Percentiles rank a stretch among this genome's conserved stretches.
phyloP scores from a whole-genome alignment of 2,888 invertebrate species.

The Ormyrus pomaceus region DNA sequence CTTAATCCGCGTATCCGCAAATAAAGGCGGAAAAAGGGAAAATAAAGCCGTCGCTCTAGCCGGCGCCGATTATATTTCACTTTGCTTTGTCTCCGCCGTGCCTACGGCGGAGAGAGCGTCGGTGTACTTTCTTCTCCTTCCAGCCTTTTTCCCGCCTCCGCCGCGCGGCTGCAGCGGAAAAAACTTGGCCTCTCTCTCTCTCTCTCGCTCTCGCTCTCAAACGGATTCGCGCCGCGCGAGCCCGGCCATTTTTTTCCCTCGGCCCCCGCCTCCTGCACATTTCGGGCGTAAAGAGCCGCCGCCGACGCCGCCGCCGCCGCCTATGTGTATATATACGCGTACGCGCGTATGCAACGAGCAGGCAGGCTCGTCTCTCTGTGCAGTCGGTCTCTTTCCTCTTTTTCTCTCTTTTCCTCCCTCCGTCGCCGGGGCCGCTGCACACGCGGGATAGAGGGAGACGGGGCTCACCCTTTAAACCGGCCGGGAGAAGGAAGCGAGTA shows the following conservation, averaged over 20 bases:
- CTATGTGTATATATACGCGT: not conserved
- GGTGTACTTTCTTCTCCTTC: slow-evolving; percentile 6
- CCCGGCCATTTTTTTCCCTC: slow-evolving; percentile 25
- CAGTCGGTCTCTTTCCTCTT: not conserved
- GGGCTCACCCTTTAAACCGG: slow-evolving; percentile 18
- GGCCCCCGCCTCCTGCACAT: slow-evolving; percentile 22
- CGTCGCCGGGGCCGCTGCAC: slow-evolving; percentile 18
- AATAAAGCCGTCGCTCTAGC: slow-evolving; percentile 56
- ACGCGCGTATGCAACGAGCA: not conserved
- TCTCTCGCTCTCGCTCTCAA: slow-evolving; percentile 18
- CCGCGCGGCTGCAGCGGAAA: slow-evolving; percentile 4
- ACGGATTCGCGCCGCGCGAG: slow-evolving; percentile 29
- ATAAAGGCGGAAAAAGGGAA: slow-evolving; percentile 51
- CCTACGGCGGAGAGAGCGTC: not conserved
- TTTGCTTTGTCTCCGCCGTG: slow-evolving; percentile 2
- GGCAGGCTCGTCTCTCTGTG: not conserved
- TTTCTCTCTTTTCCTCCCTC: not conserved
- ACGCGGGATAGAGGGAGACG: not conserved
- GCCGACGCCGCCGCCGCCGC: no score
- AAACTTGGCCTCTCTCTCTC: slow-evolving; percentile 16
- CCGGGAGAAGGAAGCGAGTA: slow-evolving; percentile 2
- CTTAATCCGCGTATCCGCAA: slow-evolving; percentile 64
- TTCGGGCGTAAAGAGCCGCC: slow-evolving; percentile 35
- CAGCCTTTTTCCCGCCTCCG: no score
- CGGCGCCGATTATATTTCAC: slow-evolving; percentile 58